A percentile compares a stretch with the other conserved stretches of the same genome.
These are phyloP conservation scores for Epizoanthus fatuus DNA, from an alignment of 92 coral and sea anemone genomes.

Conservation along the genomic window DNA sequence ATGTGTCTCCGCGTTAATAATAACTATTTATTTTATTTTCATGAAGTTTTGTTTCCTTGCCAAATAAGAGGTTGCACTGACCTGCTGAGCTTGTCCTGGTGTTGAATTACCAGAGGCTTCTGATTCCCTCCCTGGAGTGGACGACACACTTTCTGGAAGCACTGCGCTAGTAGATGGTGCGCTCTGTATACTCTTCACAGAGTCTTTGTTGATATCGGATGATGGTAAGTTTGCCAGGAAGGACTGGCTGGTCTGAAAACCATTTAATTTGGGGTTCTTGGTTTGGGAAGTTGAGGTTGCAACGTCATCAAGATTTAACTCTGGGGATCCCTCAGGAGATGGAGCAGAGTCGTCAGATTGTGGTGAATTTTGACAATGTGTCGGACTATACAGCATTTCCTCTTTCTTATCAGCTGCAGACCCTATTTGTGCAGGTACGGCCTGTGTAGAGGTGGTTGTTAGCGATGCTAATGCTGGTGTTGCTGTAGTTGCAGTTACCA, in stretches of 20 bases:
- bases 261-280: conserved; percentile 69
- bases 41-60: neutral
- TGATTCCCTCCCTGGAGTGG: conserved; percentile 8
- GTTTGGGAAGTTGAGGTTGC: conserved; percentile 82
- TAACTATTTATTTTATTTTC: neutral
- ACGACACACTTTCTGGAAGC: conserved; percentile 11
- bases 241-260: conserved; percentile 65
- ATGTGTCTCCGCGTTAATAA: neutral
- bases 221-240: conserved; percentile 56
- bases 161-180: conserved; percentile 17
- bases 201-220: neutral
- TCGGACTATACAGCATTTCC: conserved; percentile 45
- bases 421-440: conserved; percentile 44
- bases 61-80: neutral
- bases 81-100: conserved; percentile 41
- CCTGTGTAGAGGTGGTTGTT: conserved; percentile 49
- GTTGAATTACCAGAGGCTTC: conserved; percentile 11
- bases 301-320: conserved; percentile 84
- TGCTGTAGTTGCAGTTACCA: conserved; percentile 20
- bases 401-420: conserved; percentile 46
- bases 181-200: conserved; percentile 15
- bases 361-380: conserved; percentile 73
- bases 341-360: conserved; percentile 95
- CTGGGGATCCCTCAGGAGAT: conserved; percentile 98
- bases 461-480: conserved; percentile 25